phyloP scores from a whole-genome alignment of 1,140 invertebrate species.

The Drosophila dunni region DNA sequence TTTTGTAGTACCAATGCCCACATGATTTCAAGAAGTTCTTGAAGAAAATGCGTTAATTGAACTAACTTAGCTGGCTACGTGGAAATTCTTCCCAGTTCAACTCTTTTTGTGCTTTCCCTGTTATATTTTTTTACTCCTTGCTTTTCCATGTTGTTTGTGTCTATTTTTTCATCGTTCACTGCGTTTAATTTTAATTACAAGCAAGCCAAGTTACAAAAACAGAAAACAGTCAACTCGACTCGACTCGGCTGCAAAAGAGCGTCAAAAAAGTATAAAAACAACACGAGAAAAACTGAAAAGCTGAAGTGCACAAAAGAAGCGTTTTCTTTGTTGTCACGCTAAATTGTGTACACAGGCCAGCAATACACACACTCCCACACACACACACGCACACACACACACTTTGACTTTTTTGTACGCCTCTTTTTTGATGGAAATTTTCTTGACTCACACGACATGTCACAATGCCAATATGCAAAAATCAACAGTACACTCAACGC shows the following conservation, averaged over 20 bases:
- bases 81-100: not conserved
- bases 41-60: not conserved
- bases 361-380: slow-evolving; percentile 1
- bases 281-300: not conserved
- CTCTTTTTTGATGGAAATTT: slow-evolving; percentile 22
- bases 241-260: not conserved
- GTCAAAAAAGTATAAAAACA: not conserved
- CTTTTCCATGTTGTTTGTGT: slow-evolving; percentile 11
- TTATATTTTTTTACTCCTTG: not conserved
- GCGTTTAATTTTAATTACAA: slow-evolving; percentile 34
- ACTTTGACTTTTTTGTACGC: not conserved
- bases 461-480: slow-evolving; percentile 72
- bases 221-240: not conserved
- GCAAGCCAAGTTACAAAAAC: slow-evolving; percentile 5
- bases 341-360: slow-evolving; percentile 41
- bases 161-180: not conserved
- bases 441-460: slow-evolving; percentile 45
- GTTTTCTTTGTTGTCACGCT: slow-evolving; percentile 66
- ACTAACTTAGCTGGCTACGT: slow-evolving; percentile 30
- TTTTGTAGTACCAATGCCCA: no score
- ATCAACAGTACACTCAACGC: slow-evolving; percentile 32
- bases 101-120: slow-evolving; percentile 16
- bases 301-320: slow-evolving; percentile 4
- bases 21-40: no score
- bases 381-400: slow-evolving; percentile 20